Conservation (phyloP, 2,797 vertebrate species). For the Enteromius viviparus region DNA sequence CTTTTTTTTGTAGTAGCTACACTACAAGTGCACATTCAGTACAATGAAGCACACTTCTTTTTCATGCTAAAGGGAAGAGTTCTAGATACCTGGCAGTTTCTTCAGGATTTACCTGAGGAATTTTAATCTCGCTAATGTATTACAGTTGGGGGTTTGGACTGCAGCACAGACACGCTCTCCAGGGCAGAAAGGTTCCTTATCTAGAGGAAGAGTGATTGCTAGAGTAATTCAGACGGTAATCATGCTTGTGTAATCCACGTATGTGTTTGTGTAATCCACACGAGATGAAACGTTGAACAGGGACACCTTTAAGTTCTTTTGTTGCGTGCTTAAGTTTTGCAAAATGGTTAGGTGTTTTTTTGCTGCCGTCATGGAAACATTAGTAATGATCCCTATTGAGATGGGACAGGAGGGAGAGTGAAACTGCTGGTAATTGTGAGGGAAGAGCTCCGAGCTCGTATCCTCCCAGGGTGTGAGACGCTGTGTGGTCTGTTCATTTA, state of each 20-base stretch:
- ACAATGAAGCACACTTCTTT: background rate
- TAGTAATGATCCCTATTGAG: conserved; percentile 13
- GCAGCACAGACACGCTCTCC: conserved; percentile 60
- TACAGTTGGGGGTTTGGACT: conserved; percentile 74
- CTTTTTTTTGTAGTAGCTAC: background rate
- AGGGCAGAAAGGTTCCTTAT: conserved; percentile 50
- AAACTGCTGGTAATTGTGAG: conserved; percentile 27
- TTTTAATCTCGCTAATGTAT: conserved; percentile 80
- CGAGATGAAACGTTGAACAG: background rate
- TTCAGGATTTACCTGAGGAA: conserved; percentile 73
- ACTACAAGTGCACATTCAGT: background rate
- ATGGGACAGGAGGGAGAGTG: conserved; percentile 27
- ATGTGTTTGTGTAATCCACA: conserved; percentile 12
- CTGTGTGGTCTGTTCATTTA: conserved; percentile 53
- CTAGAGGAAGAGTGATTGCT: conserved; percentile 30
- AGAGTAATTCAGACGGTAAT: conserved; percentile 36
- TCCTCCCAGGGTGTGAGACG: conserved; percentile 36
- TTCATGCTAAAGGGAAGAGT: conserved; percentile 48
- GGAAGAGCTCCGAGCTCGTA: conserved; percentile 9
- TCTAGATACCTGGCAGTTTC: conserved; percentile 65
- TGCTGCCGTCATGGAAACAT: conserved; percentile 18
- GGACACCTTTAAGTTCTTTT: conserved; percentile 9
- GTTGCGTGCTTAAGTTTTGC: conserved; percentile 5
- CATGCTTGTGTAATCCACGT: conserved; percentile 4
- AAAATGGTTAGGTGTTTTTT: conserved; percentile 20